Evolutionary conservation across 2,113 vertebrate species (phyloP), one percentile per base, ranked within the genome.

Genomic region (Notiomystis cincta): DNA sequence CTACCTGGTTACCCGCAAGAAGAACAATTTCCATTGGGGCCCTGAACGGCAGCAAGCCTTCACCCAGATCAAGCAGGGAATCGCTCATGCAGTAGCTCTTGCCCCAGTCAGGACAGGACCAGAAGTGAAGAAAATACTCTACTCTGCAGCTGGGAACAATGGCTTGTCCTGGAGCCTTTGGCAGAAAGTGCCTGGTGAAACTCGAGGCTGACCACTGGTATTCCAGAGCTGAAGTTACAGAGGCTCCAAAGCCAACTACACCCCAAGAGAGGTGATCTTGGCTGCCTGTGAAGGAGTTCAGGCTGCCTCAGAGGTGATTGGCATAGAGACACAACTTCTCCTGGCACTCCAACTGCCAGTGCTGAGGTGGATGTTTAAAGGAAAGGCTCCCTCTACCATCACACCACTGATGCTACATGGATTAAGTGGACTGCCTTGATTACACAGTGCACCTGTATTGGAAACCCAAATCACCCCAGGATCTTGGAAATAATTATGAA

Each of bases 191-290:
- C 15, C 25, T 37, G 54, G 6, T 22, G 54, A 37, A n/a, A 76
- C 42, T 37, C 1, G 2, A 2, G 25, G 9, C 9, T 1, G 3
- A 1, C 72, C n/a, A 23, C n/a, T 60, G 5, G 20, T 15, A 24
- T 58, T 58, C 54, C 31, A 20, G 56, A 76, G 56, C 9, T 1
- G 0, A 31, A 76, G 44, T 14, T 76, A 60, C 40, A 17, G n/a
- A 37, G 54, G 11, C 2, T 58, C 42, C 3, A 1, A 76, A 47
- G 42, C 33, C 42, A 58, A 16, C 33, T 45, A 16, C 54, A 45
- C 11, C 11, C 4, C 15, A 45, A 45, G 8, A 35, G 25, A 35
- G 15, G 40, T 45, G 11, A 30, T 75, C 14, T 8, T 75, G 53
- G 40, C 33, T 12, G 31, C 31, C 31, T 44, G 1, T 27, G 24